A percentile compares a stretch with the other conserved stretches of the same genome.
phyloP scores from a whole-genome alignment of 2,113 vertebrate genomes.

The Quiscalus mexicanus region DNA sequence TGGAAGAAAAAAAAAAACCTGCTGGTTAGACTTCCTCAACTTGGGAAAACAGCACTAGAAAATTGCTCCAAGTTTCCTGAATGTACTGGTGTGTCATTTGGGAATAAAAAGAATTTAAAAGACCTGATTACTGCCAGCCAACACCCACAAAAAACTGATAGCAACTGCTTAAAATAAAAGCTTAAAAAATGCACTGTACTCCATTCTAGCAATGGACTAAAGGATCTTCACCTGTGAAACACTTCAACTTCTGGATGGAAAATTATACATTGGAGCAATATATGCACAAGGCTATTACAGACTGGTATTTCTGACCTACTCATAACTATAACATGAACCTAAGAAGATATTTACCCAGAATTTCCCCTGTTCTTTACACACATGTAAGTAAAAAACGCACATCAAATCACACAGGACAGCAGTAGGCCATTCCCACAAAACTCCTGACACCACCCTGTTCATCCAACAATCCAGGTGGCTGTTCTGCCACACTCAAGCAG shows the following conservation, averaged over 20 bases:
- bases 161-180: neutral
- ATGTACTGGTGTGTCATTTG: rapidly evolving
- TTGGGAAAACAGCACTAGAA: neutral
- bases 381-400: rapidly evolving
- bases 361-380: neutral
- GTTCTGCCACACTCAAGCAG: neutral
- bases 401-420: neutral
- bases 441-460: rapidly evolving
- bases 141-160: neutral
- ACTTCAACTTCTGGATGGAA: neutral
- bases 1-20: too few species aligned
- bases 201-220: neutral
- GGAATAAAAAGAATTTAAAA: neutral
- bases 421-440: neutral
- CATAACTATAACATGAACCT: neutral
- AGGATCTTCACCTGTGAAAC: neutral
- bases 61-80: neutral
- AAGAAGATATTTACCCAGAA: neutral
- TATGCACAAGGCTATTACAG: neutral
- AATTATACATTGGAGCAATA: neutral
- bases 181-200: neutral
- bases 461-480: neutral
- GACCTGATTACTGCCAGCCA: neutral
- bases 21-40: neutral
- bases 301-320: neutral